A percentile compares a stretch with the other conserved stretches of the same genome.
phyloP scores from a whole-genome alignment of 1,140 invertebrate species.

The Eumaeus atala region DNA sequence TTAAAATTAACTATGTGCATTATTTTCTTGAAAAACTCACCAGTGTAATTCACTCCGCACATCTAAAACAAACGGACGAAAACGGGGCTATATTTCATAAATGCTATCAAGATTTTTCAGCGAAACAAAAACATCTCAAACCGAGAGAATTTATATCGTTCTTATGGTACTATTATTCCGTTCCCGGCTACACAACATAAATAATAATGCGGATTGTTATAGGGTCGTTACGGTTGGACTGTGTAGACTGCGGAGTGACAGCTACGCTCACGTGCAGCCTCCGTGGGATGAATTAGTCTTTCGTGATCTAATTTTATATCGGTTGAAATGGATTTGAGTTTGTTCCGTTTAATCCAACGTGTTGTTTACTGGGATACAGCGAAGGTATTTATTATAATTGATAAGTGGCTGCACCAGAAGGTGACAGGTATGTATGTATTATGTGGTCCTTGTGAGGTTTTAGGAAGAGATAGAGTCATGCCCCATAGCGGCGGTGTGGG shows the following conservation, averaged over 20 bases:
- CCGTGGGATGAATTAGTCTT: slow-evolving; percentile 28
- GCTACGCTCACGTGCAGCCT: slow-evolving; percentile 26
- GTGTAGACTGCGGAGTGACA: slow-evolving; percentile 40
- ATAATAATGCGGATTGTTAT: slow-evolving; percentile 69
- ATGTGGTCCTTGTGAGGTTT: no score
- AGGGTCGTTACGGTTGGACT: slow-evolving; percentile 61
- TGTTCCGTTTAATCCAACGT: background rate
- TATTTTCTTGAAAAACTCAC: no score
- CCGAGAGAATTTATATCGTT: slow-evolving; percentile 66
- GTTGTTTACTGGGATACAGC: no score
- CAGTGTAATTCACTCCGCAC: slow-evolving; percentile 13
- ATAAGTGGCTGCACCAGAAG: no score
- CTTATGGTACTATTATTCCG: slow-evolving; percentile 69
- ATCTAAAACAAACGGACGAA: slow-evolving; percentile 22
- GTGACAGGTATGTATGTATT: no score
- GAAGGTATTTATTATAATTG: no score
- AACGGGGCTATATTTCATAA: slow-evolving; percentile 16
- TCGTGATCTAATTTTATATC: slow-evolving; percentile 30
- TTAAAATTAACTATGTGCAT: no score
- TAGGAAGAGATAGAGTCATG: no score
- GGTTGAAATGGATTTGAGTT: background rate
- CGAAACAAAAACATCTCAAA: slow-evolving; percentile 35
- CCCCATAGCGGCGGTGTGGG: no score
- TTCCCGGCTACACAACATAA: slow-evolving; percentile 70
- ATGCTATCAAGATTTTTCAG: slow-evolving; percentile 46